Evolutionary conservation across 2,797 vertebrate species (phyloP).

Genomic region (Onychomys arenicola): DNA sequence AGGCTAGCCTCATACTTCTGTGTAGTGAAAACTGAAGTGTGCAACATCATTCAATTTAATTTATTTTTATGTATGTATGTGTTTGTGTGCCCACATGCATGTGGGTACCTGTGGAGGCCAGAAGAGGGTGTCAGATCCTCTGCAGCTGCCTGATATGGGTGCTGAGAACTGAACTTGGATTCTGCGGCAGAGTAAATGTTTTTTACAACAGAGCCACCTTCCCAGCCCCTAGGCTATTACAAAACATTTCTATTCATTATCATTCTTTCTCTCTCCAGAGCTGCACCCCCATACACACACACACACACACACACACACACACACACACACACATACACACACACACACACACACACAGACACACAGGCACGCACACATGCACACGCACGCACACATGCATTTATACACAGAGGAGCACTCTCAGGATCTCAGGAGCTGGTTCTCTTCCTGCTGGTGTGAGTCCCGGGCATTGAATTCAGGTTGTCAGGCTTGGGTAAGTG

Average conservation of each 20-base stretch:
- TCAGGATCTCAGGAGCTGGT: neutral
- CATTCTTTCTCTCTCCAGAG: neutral
- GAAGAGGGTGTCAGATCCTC: neutral
- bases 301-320: neutral
- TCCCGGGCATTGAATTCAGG: neutral
- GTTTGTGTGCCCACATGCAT: neutral
- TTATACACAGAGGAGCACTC: too few relatives aligned
- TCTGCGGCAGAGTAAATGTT: neutral
- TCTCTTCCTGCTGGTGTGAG: neutral
- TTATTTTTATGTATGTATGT: neutral
- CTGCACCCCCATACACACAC: too few relatives aligned
- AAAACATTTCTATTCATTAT: neutral
- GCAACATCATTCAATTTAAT: neutral
- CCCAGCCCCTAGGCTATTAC: neutral
- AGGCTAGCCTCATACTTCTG: neutral
- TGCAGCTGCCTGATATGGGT: neutral
- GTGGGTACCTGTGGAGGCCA: neutral
- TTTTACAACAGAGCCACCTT: neutral
- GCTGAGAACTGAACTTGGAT: neutral
- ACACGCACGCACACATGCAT: too few relatives aligned
- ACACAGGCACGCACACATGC: too few relatives aligned
- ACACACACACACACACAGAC: too few relatives aligned
- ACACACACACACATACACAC: too few relatives aligned
- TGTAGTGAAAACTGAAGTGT: neutral
- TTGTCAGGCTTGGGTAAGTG: neutral